Conservation (phyloP, 2,113 vertebrate species). For the Nematolebias whitei region DNA sequence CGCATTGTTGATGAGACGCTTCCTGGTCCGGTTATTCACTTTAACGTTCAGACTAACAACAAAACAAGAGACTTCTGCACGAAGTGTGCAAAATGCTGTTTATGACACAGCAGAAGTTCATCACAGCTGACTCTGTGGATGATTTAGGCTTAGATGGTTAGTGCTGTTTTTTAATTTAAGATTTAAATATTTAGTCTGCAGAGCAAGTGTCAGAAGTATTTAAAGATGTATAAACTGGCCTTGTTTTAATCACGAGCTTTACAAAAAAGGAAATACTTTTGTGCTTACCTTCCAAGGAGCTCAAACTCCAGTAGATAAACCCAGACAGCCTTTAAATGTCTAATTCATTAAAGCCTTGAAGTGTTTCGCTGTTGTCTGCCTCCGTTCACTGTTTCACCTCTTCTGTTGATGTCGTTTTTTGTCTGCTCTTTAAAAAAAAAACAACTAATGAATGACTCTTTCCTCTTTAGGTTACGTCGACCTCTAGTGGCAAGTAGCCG, state of each 20-base stretch:
- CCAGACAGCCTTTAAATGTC: not conserved
- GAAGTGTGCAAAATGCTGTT: not conserved
- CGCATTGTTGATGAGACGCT: not conserved
- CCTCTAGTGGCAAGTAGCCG: slow-evolving; percentile 32
- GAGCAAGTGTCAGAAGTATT: too few relatives aligned
- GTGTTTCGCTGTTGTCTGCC: slow-evolving; percentile 17
- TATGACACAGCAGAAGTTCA: slow-evolving; percentile 25
- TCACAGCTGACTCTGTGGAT: not conserved
- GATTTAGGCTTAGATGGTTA: too few relatives aligned
- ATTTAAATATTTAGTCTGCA: too few relatives aligned
- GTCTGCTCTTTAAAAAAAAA: slow-evolving; percentile 8
- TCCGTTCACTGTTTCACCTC: slow-evolving; percentile 33
- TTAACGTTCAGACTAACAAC: not conserved
- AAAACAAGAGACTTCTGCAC: not conserved
- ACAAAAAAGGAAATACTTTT: not conserved
- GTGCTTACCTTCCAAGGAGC: slow-evolving; percentile 45
- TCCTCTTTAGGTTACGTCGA: slow-evolving; percentile 39
- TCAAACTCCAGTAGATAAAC: slow-evolving; percentile 26
- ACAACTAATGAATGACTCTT: not conserved
- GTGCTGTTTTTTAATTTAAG: not conserved
- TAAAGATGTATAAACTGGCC: too few relatives aligned
- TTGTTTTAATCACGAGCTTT: not conserved
- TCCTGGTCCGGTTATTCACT: not conserved
- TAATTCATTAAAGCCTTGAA: slow-evolving; percentile 31
- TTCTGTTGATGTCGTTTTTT: slow-evolving; percentile 13